Percentiles rank a stretch among this genome's conserved stretches.
Conservation (phyloP, 2,113 vertebrate genomes). For the Pionites leucogaster region DNA sequence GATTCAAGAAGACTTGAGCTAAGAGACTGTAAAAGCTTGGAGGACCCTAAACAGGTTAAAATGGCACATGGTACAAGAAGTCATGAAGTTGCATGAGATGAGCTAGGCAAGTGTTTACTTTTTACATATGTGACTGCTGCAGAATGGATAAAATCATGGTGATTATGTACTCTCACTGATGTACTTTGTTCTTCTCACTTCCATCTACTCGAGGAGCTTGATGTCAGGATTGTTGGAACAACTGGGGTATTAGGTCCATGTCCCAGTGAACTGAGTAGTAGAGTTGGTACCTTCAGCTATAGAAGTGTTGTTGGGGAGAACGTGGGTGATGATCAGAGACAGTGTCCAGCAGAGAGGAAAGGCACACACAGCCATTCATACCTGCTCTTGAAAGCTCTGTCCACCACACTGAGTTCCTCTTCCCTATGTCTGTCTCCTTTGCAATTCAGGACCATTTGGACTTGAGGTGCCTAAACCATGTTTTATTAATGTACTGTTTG, state of each 20-base stretch:
- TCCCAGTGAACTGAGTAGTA: neutral
- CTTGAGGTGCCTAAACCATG: neutral
- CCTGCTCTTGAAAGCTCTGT: neutral
- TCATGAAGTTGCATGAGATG: neutral
- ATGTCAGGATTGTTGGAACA: neutral
- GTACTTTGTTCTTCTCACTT: neutral
- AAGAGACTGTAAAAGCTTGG: neutral
- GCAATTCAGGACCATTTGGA: neutral
- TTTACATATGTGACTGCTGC: neutral
- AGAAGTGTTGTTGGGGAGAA: neutral
- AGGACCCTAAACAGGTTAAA: neutral
- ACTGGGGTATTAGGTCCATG: neutral
- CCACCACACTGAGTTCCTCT: neutral
- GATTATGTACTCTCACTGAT: neutral
- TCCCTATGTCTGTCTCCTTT: neutral
- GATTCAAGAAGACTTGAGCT: neutral
- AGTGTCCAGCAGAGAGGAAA: neutral
- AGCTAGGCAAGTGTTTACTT: neutral
- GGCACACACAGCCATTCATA: rapidly evolving
- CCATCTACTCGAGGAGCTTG: neutral
- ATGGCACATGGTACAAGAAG: neutral
- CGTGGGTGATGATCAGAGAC: rapidly evolving
- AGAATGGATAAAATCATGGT: neutral
- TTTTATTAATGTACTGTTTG: neutral
- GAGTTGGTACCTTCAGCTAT: neutral